Base-by-base conservation (phyloP, 2,113 vertebrate species). In the Lepisosteus osseus region DNA sequence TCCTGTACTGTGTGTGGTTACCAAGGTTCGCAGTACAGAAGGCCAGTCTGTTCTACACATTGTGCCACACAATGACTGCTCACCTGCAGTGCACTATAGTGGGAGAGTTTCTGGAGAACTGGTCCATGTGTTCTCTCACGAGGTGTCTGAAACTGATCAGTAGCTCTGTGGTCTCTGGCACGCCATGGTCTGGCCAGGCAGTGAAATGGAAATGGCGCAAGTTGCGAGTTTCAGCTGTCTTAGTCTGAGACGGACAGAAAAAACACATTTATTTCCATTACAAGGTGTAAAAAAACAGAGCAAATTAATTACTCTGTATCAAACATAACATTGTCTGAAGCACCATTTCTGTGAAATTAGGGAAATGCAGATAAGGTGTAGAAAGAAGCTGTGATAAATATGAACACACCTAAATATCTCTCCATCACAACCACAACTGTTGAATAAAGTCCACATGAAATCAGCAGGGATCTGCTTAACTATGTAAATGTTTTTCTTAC, bases 171-270 rank as follows among this genome's bases (percentile, higher is more conserved):
- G 94, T 94, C 78, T 95, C 89, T 0, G 97, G 97, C 17, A 99
- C 97, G 0, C 96, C 95, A 0, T 98, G 96, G 83, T 99, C 97
- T 0, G 97, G 97, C 97, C 97, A 99, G 62, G 96, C 95, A 4
- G 95, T 98, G 83, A 97, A 99, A 79, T 99, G 97, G 87, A 99
- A 99, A n/a, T 99, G 97, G 5, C 95, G 90, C 64, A 99, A 82
- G 0, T 82, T 76, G 55, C 94, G 95, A 47, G 87, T 94, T 80
- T 97, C 95, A 0, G 89, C 79, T 3, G 90, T 95, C 82, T 89
- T 88, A 5, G 86, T 76, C 97, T 98, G 78, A 4, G 80, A 45
- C 9, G 79, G 54, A 3, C 57, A 77, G 2, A 56, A 54, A 8
- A 59, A 44, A 61, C 14, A 61, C 43, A 67, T 14, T 29, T 9